Percentiles rank a stretch among this genome's conserved stretches.
Conservation (phyloP, 92 coral and sea anemone genomes). For the Porites rus region DNA sequence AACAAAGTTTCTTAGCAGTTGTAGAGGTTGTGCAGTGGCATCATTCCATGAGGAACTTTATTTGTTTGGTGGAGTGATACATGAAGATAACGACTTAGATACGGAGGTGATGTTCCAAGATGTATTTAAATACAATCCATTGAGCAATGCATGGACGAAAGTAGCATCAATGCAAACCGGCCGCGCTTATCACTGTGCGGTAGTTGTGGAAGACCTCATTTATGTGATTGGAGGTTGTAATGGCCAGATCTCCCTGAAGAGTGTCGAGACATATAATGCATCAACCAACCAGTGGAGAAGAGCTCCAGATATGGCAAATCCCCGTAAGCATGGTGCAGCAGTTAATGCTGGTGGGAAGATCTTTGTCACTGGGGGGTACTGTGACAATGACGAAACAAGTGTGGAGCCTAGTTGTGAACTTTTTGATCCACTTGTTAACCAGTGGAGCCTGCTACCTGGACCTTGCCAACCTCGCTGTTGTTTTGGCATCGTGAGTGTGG, state of each 20-base stretch:
- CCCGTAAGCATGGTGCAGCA: constrained; percentile 13
- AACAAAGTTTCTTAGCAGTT: background rate
- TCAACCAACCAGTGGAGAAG: constrained; percentile 13
- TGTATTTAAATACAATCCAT: background rate
- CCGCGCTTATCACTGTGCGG: constrained; percentile 9
- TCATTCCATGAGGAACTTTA: constrained; percentile 33
- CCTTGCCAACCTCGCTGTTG: background rate
- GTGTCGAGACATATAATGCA: constrained; percentile 31
- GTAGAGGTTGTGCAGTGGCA: background rate
- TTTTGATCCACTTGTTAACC: constrained; percentile 17
- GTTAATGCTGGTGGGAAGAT: background rate
- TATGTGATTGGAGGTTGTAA: constrained; percentile 9
- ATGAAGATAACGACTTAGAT: constrained; percentile 5
- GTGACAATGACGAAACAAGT: background rate
- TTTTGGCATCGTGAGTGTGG: constrained; percentile 10
- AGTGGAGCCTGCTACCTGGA: constrained; percentile 36
- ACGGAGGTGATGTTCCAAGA: background rate
- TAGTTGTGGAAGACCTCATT: background rate
- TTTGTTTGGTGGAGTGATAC: constrained; percentile 54
- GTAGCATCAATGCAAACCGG: constrained; percentile 1
- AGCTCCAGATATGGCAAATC: constrained; percentile 10
- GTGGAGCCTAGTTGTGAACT: constrained; percentile 26
- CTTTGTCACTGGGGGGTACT: constrained; percentile 4
- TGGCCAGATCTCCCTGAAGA: constrained; percentile 20
- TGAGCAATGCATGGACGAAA: constrained; percentile 5